Conservation (phyloP, 1,140 invertebrate genomes). For the Camponotus floridanus region DNA sequence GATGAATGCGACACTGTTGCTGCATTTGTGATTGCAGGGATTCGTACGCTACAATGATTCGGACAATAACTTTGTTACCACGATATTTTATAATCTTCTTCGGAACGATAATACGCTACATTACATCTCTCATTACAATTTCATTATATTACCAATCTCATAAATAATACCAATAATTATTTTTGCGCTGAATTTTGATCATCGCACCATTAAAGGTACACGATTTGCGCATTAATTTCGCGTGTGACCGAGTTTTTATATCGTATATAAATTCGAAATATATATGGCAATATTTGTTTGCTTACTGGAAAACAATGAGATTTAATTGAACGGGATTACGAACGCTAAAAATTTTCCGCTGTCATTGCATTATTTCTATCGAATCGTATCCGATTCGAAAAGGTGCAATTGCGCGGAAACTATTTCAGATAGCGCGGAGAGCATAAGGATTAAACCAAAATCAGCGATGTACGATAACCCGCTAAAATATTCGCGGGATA, state of each 20-base stretch:
- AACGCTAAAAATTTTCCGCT: conserved; percentile 12
- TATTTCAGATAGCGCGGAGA: conserved; percentile 20
- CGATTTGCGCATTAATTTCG: neutral
- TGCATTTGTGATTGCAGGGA: conserved; percentile 27
- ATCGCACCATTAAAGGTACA: neutral
- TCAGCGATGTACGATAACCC: conserved; percentile 16
- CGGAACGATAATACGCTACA: neutral
- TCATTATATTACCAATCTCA: neutral
- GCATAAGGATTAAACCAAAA: conserved; percentile 52
- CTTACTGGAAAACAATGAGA: neutral
- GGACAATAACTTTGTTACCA: neutral
- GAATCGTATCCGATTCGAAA: conserved; percentile 27
- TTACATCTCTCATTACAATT: too few species aligned
- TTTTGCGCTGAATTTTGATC: neutral
- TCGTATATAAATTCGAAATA: neutral
- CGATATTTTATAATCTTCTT: neutral
- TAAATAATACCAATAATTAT: conserved; percentile 10
- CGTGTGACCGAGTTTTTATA: neutral
- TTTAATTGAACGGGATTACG: conserved; percentile 1
- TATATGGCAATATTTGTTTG: neutral
- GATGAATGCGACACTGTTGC: conserved; percentile 23
- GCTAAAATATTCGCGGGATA: conserved; percentile 60
- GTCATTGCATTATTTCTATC: neutral
- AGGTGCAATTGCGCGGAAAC: conserved; percentile 15
- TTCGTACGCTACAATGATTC: conserved; percentile 10